A percentile compares a stretch with the other conserved stretches of the same genome.
phyloP scores from a whole-genome alignment of 2,888 invertebrate species.

The Atherix ibis region DNA sequence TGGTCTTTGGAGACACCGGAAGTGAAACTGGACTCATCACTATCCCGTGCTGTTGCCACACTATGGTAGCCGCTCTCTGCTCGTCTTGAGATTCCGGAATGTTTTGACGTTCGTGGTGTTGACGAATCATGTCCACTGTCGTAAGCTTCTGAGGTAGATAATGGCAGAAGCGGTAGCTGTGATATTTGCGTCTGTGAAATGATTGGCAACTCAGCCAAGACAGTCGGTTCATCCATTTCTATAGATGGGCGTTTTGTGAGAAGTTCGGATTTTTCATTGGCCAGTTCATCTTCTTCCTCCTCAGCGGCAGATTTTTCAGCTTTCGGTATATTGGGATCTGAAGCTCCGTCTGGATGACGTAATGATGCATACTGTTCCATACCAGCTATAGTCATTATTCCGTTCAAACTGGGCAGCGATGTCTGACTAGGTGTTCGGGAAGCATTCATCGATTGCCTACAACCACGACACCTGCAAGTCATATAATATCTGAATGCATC shows the following conservation, averaged over 20 bases:
- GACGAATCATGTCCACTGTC: conserved; percentile 76
- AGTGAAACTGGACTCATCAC: conserved; percentile 74
- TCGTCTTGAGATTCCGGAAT: conserved; percentile 61
- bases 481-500: conserved; percentile 5
- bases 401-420: conserved; percentile 43
- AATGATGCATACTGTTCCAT: conserved; percentile 51
- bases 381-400: conserved; percentile 42
- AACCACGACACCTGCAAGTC: conserved; percentile 12
- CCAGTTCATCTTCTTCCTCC: conserved; percentile 27
- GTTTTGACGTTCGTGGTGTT: conserved; percentile 65
- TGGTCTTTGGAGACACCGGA: conserved; percentile 39
- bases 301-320: conserved; percentile 15
- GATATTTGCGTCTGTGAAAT: conserved; percentile 23
- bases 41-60: conserved; percentile 58
- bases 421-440: conserved; percentile 32
- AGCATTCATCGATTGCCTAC: conserved; percentile 18
- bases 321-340: conserved; percentile 64
- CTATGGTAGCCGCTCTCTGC: conserved; percentile 88
- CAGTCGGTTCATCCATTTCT: conserved; percentile 7
- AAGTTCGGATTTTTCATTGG: conserved; percentile 24
- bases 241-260: conserved; percentile 13
- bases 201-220: conserved; percentile 16
- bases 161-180: conserved; percentile 24
- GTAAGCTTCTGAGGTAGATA: conserved; percentile 50
- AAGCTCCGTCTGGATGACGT: conserved; percentile 82